Conservation (phyloP, 2,113 vertebrate genomes). For the Numida meleagris region DNA sequence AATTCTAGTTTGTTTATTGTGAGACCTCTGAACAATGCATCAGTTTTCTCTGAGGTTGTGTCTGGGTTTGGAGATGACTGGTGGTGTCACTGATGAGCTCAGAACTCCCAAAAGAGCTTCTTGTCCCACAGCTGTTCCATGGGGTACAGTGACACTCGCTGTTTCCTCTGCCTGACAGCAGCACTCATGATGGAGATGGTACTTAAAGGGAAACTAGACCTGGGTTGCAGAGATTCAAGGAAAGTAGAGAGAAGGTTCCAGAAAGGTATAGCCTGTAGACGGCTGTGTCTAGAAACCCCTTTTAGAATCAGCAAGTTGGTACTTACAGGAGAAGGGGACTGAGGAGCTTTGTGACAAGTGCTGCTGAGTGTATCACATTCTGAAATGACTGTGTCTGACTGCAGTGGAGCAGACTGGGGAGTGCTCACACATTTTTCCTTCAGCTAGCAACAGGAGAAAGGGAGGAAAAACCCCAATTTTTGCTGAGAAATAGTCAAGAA, state of each 20-base stretch:
- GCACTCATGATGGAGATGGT: neutral
- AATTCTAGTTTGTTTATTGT: neutral
- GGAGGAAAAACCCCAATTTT: neutral
- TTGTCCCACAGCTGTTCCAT: neutral
- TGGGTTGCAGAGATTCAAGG: fast-evolving
- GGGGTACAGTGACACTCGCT: fast-evolving
- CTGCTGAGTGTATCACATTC: neutral
- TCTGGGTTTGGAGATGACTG: neutral
- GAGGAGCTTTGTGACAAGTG: neutral
- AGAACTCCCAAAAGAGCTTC: neutral
- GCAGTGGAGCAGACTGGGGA: neutral
- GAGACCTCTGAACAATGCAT: neutral
- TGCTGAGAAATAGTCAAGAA: neutral
- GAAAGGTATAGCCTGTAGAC: neutral
- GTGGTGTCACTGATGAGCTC: neutral
- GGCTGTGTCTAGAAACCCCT: neutral
- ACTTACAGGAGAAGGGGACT: neutral
- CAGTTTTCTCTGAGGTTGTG: neutral
- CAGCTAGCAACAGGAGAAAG: neutral
- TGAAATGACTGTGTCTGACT: neutral
- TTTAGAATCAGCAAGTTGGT: neutral
- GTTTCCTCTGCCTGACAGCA: fast-evolving
- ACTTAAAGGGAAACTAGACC: neutral
- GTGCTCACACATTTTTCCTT: neutral
- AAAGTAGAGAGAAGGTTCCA: neutral